These are phyloP conservation scores for Acleris cristana DNA, from an alignment of 2,888 invertebrate genomes.

Conservation along the genomic window DNA sequence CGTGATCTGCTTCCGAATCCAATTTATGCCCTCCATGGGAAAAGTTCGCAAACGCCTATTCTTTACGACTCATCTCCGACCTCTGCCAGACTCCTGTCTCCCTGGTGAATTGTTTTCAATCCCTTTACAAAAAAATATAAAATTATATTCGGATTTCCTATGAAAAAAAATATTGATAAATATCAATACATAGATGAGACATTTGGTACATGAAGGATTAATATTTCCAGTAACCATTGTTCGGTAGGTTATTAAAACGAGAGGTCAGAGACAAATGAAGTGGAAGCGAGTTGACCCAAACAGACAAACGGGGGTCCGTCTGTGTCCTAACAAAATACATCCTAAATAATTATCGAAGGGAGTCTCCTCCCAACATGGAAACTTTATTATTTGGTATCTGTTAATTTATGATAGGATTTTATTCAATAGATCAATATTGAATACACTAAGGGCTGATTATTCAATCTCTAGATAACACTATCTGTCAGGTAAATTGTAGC, in stretches of 20 bases:
- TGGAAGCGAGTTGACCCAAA: conserved; percentile 65
- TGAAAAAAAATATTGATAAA: background rate
- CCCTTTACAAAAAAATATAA: conserved; percentile 1
- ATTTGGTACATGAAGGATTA: background rate
- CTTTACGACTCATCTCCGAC: conserved; percentile 76
- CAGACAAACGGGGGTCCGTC: conserved; percentile 58
- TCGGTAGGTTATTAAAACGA: conserved; percentile 51
- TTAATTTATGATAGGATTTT: conserved; percentile 12
- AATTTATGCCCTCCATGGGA: conserved; percentile 82
- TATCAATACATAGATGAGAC: background rate
- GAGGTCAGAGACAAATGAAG: conserved; percentile 58
- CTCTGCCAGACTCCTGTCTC: conserved; percentile 52
- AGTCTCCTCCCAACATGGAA: conserved; percentile 45
- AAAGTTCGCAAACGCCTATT: conserved; percentile 75
- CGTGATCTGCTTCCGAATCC: conserved; percentile 83
- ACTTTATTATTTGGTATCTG: conserved; percentile 3
- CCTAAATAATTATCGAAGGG: conserved; percentile 69
- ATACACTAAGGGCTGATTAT: no score
- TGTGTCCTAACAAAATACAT: conserved; percentile 78
- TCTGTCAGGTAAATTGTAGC: no score
- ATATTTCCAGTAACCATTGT: conserved; percentile 38
- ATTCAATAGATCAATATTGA: no score
- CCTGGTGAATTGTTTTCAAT: conserved; percentile 50
- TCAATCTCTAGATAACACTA: no score
- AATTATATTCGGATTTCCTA: background rate